Conservation (phyloP, 2,888 invertebrate species). For the Parascotia fuliginaria region DNA sequence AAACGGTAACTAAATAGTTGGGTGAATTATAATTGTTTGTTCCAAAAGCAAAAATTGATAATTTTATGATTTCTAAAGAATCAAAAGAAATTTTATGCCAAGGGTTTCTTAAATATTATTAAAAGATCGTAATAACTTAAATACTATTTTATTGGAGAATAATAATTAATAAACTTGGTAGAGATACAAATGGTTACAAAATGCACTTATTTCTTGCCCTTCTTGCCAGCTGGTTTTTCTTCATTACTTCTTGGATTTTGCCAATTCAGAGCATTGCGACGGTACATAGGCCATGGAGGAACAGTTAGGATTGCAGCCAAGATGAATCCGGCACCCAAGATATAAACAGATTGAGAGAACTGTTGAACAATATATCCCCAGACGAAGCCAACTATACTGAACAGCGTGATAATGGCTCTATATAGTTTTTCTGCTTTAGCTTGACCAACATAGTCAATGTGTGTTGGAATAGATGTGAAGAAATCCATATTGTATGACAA, state of each 20-base stretch:
- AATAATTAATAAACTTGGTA: conserved; percentile 22
- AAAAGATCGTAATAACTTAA: conserved; percentile 29
- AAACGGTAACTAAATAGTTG: too few relatives aligned
- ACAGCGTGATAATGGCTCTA: conserved; percentile 94
- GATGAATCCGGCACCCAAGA: conserved; percentile 95
- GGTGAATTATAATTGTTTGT: too few relatives aligned
- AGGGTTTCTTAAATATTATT: neutral
- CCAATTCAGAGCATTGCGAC: conserved; percentile 95
- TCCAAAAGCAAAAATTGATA: too few relatives aligned
- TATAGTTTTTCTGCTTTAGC: conserved; percentile 95
- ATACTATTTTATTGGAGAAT: conserved; percentile 51
- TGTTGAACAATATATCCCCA: conserved; percentile 98
- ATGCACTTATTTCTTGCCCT: conserved; percentile 75
- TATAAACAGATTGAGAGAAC: conserved; percentile 97
- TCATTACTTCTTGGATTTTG: conserved; percentile 88
- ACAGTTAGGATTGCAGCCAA: conserved; percentile 94
- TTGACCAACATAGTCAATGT: conserved; percentile 94
- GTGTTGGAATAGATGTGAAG: conserved; percentile 80
- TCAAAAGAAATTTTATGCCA: neutral
- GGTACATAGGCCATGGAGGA: conserved; percentile 98
- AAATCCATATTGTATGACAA: conserved; percentile 61
- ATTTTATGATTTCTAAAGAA: too few relatives aligned
- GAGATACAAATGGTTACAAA: conserved; percentile 8
- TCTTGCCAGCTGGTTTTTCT: conserved; percentile 79
- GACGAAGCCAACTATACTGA: conserved; percentile 95